Evolutionary conservation across 2,113 vertebrate species (phyloP).

Genomic region (Turdus rufiventris): DNA sequence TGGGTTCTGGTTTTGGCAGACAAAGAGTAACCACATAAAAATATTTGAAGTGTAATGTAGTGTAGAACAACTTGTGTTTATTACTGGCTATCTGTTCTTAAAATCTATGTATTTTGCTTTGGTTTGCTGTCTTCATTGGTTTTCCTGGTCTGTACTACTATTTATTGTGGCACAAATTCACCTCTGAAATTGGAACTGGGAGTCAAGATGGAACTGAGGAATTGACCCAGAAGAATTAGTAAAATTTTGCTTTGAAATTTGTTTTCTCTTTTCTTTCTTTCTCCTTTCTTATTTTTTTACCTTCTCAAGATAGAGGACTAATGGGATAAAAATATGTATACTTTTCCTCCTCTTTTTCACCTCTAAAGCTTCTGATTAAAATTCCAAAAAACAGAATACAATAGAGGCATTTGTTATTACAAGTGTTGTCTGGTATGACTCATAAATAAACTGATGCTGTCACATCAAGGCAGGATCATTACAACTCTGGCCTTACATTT

Average conservation of each 20-base stretch:
- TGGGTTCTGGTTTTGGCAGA: background rate
- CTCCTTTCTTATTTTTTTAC: background rate
- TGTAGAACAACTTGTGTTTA: background rate
- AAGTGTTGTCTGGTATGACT: background rate
- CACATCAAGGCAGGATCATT: background rate
- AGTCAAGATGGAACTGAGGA: background rate
- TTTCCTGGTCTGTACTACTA: background rate
- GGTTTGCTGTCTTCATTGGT: background rate
- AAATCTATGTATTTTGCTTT: background rate
- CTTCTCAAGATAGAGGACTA: background rate
- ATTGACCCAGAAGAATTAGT: background rate
- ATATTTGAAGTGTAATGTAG: background rate
- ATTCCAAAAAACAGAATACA: background rate
- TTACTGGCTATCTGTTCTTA: background rate
- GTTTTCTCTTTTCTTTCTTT: too few species aligned
- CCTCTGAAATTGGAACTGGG: background rate
- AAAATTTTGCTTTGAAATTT: background rate
- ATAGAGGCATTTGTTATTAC: background rate
- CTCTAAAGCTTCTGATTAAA: background rate
- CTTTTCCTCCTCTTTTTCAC: background rate
- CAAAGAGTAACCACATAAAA: background rate
- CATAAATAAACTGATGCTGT: background rate
- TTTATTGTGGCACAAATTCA: background rate
- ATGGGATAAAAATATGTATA: background rate
- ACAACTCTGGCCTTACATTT: background rate